phyloP scores from a whole-genome alignment of 2,888 invertebrate species.

The Abrostola tripartita region DNA sequence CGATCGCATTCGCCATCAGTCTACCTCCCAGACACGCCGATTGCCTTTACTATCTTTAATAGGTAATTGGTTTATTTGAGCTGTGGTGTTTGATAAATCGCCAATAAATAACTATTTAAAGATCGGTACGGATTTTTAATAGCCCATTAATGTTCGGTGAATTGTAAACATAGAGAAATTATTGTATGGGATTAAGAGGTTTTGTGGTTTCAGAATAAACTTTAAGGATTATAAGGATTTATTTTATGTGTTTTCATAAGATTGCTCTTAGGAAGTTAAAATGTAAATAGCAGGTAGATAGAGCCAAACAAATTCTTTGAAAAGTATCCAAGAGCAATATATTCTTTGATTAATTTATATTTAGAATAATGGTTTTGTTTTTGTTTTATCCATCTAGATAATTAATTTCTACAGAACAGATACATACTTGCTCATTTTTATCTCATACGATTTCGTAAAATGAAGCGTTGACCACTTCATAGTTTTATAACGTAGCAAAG shows the following conservation, averaged over 20 bases:
- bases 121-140: slow-evolving; percentile 41
- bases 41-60: slow-evolving; percentile 54
- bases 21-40: slow-evolving; percentile 61
- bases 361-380: no score
- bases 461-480: no score
- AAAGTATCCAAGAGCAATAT: slow-evolving; percentile 2
- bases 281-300: not conserved
- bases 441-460: no score
- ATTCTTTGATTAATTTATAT: not conserved
- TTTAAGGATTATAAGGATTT: slow-evolving; percentile 33
- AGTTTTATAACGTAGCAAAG: no score
- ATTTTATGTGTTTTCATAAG: slow-evolving; percentile 5
- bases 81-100: slow-evolving; percentile 58
- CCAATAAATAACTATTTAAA: slow-evolving; percentile 51
- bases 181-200: slow-evolving; percentile 49
- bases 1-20: slow-evolving; percentile 74
- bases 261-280: not conserved
- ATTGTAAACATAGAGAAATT: slow-evolving; percentile 53
- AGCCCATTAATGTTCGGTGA: slow-evolving; percentile 49
- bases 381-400: no score
- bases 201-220: slow-evolving; percentile 43
- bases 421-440: no score
- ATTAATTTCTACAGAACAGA: no score
- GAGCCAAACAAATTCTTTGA: slow-evolving; percentile 1
- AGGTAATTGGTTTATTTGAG: slow-evolving; percentile 63